A percentile compares a stretch with the other conserved stretches of the same genome.
These are phyloP conservation scores for Pristis pectinata DNA, from an alignment of 2,797 vertebrate species.

Conservation along the genomic window DNA sequence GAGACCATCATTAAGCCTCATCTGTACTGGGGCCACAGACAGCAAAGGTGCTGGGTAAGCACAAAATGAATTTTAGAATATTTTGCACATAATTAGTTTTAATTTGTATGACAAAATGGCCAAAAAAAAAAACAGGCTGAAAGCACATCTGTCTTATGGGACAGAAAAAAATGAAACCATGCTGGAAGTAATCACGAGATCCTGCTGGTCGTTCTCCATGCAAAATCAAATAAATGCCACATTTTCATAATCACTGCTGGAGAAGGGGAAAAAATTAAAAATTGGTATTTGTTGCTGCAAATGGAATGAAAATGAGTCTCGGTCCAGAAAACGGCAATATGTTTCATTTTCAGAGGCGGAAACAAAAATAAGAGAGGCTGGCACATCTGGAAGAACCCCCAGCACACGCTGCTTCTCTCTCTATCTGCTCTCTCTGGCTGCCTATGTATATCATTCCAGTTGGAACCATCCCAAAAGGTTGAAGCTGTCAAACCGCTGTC, in stretches of 20 bases:
- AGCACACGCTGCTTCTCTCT: not conserved
- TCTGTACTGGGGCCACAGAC: not conserved
- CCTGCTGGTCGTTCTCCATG: slow-evolving; percentile 26
- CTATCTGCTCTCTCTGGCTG: not conserved
- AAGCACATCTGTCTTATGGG: slow-evolving; percentile 37
- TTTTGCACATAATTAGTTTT: slow-evolving; percentile 36
- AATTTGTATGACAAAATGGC: slow-evolving; percentile 33
- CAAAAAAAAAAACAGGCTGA: slow-evolving; percentile 27
- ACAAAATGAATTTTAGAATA: slow-evolving; percentile 26
- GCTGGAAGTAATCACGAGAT: slow-evolving; percentile 34
- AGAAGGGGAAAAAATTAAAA: not conserved
- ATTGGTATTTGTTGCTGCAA: not conserved
- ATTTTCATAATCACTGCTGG: slow-evolving; percentile 33
- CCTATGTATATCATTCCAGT: not conserved
- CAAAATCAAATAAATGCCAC: slow-evolving; percentile 38
- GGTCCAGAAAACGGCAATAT: slow-evolving; percentile 15
- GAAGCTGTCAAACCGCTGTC: slow-evolving; percentile 20
- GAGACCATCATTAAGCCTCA: slow-evolving; percentile 36
- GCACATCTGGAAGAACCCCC: slow-evolving; percentile 41
- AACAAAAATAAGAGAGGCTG: slow-evolving; percentile 34
- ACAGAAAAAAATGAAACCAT: slow-evolving; percentile 27
- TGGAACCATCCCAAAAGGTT: slow-evolving; percentile 17
- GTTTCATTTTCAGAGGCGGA: slow-evolving; percentile 37
- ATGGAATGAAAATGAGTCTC: not conserved
- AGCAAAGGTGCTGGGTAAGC: slow-evolving; percentile 36